Conservation (phyloP, 2,888 invertebrate species). For the Orchestes rusci region DNA sequence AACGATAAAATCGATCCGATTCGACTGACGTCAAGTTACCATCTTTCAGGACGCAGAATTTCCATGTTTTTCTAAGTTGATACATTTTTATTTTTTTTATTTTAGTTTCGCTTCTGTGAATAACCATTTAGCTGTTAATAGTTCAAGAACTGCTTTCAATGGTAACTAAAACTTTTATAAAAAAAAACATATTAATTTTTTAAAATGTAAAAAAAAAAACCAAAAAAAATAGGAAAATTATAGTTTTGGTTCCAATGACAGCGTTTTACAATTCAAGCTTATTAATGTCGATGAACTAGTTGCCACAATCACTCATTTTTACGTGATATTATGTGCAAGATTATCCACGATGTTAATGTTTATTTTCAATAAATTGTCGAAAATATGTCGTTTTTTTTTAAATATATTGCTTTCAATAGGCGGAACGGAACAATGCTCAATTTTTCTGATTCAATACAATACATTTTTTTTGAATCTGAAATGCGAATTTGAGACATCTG, state of each 20-base stretch:
- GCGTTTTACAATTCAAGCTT: constrained; percentile 10
- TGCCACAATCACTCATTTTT: constrained; percentile 7
- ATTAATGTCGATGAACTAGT: constrained; percentile 12
- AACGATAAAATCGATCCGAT: constrained; percentile 22
- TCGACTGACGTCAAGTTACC: constrained; percentile 27
- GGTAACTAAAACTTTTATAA: constrained; percentile 6
- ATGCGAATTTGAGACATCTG: no score
- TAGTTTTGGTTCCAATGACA: constrained; percentile 3
- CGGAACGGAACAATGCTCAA: no score
- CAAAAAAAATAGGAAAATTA: constrained; percentile 2
- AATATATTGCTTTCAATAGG: no score
- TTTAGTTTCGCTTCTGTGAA: constrained; percentile 7
- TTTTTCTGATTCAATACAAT: no score
- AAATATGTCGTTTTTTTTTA: no score
- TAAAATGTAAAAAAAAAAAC: constrained; percentile 4
- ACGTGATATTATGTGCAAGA: constrained; percentile 1
- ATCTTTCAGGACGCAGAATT: constrained; percentile 10
- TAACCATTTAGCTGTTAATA: no score
- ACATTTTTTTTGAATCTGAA: no score
- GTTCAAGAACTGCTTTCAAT: constrained; percentile 13
- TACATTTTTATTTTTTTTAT: constrained; percentile 13
- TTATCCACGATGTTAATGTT: constrained; percentile 15
- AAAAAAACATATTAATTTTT: not conserved
- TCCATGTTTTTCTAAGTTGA: constrained; percentile 14
- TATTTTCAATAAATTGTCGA: constrained; percentile 17